Conservation (phyloP, 2,797 vertebrate species). For the Squalus acanthias region DNA sequence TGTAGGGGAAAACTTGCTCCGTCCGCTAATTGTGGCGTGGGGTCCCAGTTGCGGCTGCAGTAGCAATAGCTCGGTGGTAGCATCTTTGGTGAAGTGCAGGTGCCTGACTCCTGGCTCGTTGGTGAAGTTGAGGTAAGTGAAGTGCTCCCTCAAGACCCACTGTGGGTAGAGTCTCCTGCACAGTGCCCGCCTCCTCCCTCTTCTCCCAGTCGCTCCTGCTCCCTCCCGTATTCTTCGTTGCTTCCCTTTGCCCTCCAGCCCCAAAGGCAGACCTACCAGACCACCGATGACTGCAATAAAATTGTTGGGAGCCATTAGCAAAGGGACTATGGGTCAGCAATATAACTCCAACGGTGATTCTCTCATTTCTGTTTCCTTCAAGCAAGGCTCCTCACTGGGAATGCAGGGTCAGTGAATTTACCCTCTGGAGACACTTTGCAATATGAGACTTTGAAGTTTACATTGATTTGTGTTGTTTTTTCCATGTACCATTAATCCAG, state of each 20-base stretch:
- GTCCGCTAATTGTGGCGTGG: background rate
- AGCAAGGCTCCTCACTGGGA: background rate
- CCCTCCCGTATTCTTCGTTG: background rate
- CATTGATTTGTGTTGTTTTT: background rate
- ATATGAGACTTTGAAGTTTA: background rate
- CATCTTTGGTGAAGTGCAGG: background rate
- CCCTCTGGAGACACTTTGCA: background rate
- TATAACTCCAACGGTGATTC: background rate
- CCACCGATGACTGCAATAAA: background rate
- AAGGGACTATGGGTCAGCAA: background rate
- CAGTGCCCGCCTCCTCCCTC: background rate
- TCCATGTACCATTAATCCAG: background rate
- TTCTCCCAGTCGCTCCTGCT: background rate
- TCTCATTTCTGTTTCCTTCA: background rate
- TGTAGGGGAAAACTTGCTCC: too few relatives aligned
- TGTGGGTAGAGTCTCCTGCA: background rate
- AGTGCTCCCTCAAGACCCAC: background rate
- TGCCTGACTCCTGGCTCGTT: background rate
- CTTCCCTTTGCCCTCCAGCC: background rate
- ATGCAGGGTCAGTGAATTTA: background rate
- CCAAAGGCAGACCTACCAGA: background rate
- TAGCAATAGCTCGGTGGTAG: background rate
- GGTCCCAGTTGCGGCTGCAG: background rate
- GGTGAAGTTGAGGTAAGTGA: background rate
- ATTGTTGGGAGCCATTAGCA: background rate